Base-by-base conservation (phyloP, 2,888 invertebrate species). In the Ormyrus thymus region DNA sequence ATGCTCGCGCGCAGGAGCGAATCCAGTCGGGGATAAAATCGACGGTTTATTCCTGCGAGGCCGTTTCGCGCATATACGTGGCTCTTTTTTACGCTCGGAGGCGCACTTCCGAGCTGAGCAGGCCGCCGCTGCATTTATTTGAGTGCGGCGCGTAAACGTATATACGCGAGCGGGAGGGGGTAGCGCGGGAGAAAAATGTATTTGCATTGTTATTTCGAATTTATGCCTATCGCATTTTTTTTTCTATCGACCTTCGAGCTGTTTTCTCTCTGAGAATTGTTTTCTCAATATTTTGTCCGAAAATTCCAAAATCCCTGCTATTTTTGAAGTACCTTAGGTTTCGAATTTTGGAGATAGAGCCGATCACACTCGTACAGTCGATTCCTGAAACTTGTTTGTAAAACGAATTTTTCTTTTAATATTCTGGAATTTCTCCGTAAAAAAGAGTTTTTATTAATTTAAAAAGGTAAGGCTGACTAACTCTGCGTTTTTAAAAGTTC, bases 11-110 rank as follows among this genome's bases (percentile, higher is more conserved):
- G 43, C 8, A 15, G 10, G 61, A 29, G 13, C 61, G 45, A 43
- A 43, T 15, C 15, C 29, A 61, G 45, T 61, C 61, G 61, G 43
- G 61, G 61, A 43, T 61, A 43, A 61, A 61, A 61, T 61, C 61
- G 43, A 43, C 61, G 43, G 43, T 61, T 61, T 61, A 61, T 61
- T 10, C 7, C 10, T 11, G 10, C 13, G 29, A 29, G 58, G 51
- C 11, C 15, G 43, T 29, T 7, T 9, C 13, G 43, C 10, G 3
- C 4, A n/a, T 55, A n/a, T 13, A 55, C n/a, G 55, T 1, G 51
- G n/a, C 55, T 55, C 55, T 8, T 55, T 55, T 55, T 55, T 55
- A 55, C 55, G 55, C 7, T n/a, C 11, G 55, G 13, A 55, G 13
- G 55, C n/a, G 55, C 55, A 55, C n/a, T 55, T 55, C 13, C 55